Base-by-base conservation (phyloP, 2,888 invertebrate genomes). In the Melanostoma scalare region DNA sequence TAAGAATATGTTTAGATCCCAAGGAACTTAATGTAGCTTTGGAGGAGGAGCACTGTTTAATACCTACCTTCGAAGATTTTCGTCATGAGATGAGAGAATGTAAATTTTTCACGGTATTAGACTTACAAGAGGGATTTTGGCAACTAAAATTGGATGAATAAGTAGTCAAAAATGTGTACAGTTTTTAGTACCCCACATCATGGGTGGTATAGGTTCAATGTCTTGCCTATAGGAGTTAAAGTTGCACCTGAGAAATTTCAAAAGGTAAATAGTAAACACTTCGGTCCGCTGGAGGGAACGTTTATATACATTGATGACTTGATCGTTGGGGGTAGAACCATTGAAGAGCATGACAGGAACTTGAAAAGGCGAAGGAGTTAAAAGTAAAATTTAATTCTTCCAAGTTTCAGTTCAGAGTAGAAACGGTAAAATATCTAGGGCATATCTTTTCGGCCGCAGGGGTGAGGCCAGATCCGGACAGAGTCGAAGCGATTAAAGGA, bases 161-260 rank as follows among this genome's bases (percentile, higher is more conserved):
- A 46, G n/a, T n/a, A n/a, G n/a, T 46, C 46, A 0, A 46, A 46
- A 46, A 20, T 46, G 46, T n/a, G n/a, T n/a, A n/a, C n/a, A n/a
- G n/a, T n/a, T n/a, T n/a, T n/a, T n/a, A n/a, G n/a, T n/a, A n/a
- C 46, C 2, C 46, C 46, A n/a, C n/a, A 46, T 46, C 10, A 46
- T 46, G 46, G 46, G 10, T 46, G 20, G 46, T 46, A 46, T 46
- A 46, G n/a, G 46, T 46, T 46, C 20, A 46, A 46, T 20, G 46
- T 10, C 20, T 20, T 46, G n/a, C 46, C 46, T 5, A n/a, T 46
- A 20, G 46, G 46, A 46, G 20, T 46, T 46, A n/a, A n/a, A n/a
- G n/a, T n/a, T n/a, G n/a, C n/a, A n/a, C n/a, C n/a, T n/a, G n/a
- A n/a, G n/a, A n/a, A n/a, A n/a, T n/a, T n/a, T n/a, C n/a, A n/a